Conservation (phyloP, 2,888 invertebrate genomes). For the Chrysolina oricalcia region DNA sequence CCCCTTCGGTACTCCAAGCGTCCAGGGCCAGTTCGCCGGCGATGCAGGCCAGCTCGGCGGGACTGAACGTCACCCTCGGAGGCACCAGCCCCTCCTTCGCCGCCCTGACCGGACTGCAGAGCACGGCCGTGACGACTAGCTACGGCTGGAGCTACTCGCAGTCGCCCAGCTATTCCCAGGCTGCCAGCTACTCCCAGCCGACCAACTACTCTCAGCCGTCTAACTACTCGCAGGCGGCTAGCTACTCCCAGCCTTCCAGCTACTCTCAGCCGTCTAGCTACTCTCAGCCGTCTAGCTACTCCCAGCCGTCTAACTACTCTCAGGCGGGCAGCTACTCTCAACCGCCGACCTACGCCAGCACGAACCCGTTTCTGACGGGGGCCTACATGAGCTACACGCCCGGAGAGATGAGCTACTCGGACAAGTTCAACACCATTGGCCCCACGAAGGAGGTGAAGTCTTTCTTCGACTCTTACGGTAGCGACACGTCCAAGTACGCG, state of each 20-base stretch:
- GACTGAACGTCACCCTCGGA: slow-evolving; percentile 77
- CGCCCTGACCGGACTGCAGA: slow-evolving; percentile 66
- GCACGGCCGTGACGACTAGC: slow-evolving; percentile 49
- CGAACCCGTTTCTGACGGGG: slow-evolving; percentile 77
- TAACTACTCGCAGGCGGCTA: slow-evolving; percentile 72
- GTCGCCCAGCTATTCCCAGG: slow-evolving; percentile 59
- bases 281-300: slow-evolving; percentile 71
- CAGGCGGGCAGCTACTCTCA: slow-evolving; percentile 67
- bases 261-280: slow-evolving; percentile 62
- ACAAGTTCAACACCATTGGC: slow-evolving; percentile 69
- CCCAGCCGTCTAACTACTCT: slow-evolving; percentile 58
- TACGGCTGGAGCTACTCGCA: slow-evolving; percentile 56
- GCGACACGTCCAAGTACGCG: slow-evolving; percentile 62
- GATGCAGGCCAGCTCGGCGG: slow-evolving; percentile 76
- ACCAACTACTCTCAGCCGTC: slow-evolving; percentile 62
- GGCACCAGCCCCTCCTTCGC: slow-evolving; percentile 69
- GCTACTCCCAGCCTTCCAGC: slow-evolving; percentile 61
- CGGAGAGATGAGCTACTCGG: slow-evolving; percentile 60
- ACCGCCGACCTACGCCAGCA: slow-evolving; percentile 72
- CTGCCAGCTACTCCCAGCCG: slow-evolving; percentile 53
- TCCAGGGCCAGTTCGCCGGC: slow-evolving; percentile 70
- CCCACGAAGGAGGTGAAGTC: slow-evolving; percentile 64
- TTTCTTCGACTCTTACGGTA: slow-evolving; percentile 66
- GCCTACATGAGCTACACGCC: slow-evolving; percentile 70
- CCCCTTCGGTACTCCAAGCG: slow-evolving; percentile 68